Evolutionary conservation across 2,888 invertebrate species (phyloP).

Genomic region (Glaucopsyche alexis): DNA sequence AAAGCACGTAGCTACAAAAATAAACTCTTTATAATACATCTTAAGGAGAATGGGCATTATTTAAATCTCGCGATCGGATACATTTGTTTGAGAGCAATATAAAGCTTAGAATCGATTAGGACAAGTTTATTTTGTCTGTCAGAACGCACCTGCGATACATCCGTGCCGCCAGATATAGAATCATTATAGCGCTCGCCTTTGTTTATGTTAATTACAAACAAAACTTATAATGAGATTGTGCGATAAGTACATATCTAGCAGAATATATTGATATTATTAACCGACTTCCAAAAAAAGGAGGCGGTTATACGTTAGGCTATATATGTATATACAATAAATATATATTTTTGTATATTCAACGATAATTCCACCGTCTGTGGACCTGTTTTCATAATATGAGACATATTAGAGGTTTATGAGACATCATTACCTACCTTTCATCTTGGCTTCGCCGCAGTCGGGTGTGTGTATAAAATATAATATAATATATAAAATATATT

Average conservation of each 20-base stretch:
- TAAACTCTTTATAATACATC: slow-evolving; percentile 5
- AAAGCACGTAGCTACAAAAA: background rate
- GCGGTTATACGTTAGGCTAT: too few species aligned
- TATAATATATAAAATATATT: too few species aligned
- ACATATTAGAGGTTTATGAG: too few species aligned
- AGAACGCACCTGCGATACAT: slow-evolving; percentile 66
- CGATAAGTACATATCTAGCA: background rate
- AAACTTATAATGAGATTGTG: background rate
- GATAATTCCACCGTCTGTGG: too few species aligned
- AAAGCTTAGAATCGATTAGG: slow-evolving; percentile 72
- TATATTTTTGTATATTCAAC: too few species aligned
- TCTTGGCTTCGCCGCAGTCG: too few species aligned
- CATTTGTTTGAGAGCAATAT: slow-evolving; percentile 53
- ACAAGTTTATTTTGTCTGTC: slow-evolving; percentile 74
- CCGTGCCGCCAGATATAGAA: slow-evolving; percentile 69
- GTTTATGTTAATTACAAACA: slow-evolving; percentile 23
- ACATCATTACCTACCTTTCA: too few species aligned
- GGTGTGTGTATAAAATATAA: too few species aligned
- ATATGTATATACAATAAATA: too few species aligned
- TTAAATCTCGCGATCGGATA: slow-evolving; percentile 40
- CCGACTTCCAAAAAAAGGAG: too few species aligned
- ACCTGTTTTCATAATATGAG: too few species aligned
- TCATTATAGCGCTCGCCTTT: slow-evolving; percentile 47
- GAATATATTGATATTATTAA: too few species aligned
- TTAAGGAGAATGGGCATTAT: slow-evolving; percentile 26